Conservation (phyloP, 2,113 vertebrate species). For the Anolis sagrei region DNA sequence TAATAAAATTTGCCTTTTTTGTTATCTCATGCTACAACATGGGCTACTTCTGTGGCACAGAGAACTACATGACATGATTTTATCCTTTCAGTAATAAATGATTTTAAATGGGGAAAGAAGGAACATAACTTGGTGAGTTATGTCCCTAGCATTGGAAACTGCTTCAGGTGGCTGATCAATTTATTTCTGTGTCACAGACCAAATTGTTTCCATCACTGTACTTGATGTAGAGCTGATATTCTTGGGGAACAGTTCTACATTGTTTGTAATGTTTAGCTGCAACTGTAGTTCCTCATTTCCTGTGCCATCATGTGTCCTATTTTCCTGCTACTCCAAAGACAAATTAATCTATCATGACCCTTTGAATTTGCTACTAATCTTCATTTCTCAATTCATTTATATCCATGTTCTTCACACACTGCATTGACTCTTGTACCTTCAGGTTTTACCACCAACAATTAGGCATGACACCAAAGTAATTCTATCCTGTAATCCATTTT, state of each 20-base stretch:
- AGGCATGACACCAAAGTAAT: neutral
- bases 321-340: neutral
- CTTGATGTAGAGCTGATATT: neutral
- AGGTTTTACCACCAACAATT: slow-evolving; percentile 12
- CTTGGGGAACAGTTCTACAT: neutral
- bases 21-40: too few relatives aligned
- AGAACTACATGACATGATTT: too few relatives aligned
- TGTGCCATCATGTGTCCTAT: neutral
- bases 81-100: neutral
- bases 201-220: neutral
- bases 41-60: neutral
- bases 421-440: neutral
- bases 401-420: slow-evolving; percentile 20
- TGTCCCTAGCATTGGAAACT: neutral
- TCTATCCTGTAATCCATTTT: slow-evolving; percentile 18
- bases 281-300: neutral
- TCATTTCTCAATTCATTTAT: slow-evolving; percentile 19
- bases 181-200: neutral
- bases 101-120: too few relatives aligned
- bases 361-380: slow-evolving; percentile 22
- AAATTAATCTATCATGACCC: neutral
- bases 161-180: neutral
- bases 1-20: too few relatives aligned
- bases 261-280: neutral
- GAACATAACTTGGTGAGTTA: neutral